A percentile compares a stretch with the other conserved stretches of the same genome.
Evolutionary conservation across 2,888 invertebrate species (phyloP).

Genomic region (Drosophila recens): DNA sequence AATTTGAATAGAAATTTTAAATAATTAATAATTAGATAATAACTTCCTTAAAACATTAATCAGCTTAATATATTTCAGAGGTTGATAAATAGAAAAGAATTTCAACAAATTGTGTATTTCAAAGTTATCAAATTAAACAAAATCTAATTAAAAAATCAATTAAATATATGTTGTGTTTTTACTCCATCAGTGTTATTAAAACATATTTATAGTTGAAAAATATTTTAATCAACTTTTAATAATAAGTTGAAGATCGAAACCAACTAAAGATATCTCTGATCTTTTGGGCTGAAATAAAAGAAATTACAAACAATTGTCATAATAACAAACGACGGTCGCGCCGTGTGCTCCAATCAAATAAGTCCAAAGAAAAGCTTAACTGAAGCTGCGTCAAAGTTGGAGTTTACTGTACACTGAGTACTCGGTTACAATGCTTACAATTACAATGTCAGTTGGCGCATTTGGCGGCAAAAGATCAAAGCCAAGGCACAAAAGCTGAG

Average conservation of each 20-base stretch:
- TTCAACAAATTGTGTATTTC: too few species aligned
- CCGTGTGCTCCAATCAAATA: constrained; percentile 44
- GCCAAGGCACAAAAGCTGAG: constrained; percentile 52
- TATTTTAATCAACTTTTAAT: constrained; percentile 1
- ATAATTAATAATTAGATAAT: too few species aligned
- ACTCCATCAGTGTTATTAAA: too few species aligned
- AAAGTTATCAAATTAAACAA: too few species aligned
- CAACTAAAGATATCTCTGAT: constrained; percentile 22
- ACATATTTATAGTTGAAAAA: not conserved
- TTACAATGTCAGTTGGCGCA: constrained; percentile 70
- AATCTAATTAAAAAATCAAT: too few species aligned
- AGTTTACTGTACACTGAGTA: constrained; percentile 17
- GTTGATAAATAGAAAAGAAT: too few species aligned
- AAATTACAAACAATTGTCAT: constrained; percentile 72
- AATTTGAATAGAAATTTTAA: too few species aligned
- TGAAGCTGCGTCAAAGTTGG: constrained; percentile 26
- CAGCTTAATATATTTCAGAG: too few species aligned
- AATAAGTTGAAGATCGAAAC: constrained; percentile 14
- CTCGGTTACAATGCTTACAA: constrained; percentile 57
- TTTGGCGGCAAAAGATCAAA: constrained; percentile 74
- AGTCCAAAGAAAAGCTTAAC: constrained; percentile 40
- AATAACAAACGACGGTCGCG: constrained; percentile 55
- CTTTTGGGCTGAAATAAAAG: constrained; percentile 26
- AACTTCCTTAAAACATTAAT: too few species aligned
- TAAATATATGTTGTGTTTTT: too few species aligned